Evolutionary conservation across 2,113 vertebrate species (phyloP), one percentile per base, ranked within the genome.

Genomic region (Chitala chitala): DNA sequence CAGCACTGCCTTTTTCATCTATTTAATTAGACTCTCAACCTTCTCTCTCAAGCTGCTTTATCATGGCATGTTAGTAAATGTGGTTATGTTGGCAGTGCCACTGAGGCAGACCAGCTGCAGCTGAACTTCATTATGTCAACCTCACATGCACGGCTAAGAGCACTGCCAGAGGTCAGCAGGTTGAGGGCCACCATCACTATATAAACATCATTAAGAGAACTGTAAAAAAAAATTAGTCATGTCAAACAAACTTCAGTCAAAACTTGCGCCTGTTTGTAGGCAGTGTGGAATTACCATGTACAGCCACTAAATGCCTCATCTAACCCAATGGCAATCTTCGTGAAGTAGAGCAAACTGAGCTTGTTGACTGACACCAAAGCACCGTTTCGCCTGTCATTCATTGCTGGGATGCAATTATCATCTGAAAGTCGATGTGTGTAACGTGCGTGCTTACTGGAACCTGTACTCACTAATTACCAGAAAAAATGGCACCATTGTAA

Each of bases 41-140:
- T n/a, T n/a, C n/a, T n/a, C n/a, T n/a, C n/a, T n/a, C n/a, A n/a
- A n/a, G n/a, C n/a, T n/a, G n/a, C 59, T 63, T 63, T 63, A 38
- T 36, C 38, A 36, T 63, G 59, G 59, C 59, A 5, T 63, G 6
- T 38, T 63, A 38, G 33, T 10, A 63, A 12, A 63, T 63, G 59
- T 36, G 59, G 59, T 63, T 63, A 63, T 63, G 33, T 63, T 63
- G n/a, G 15, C n/a, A 63, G 59, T 38, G 59, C 59, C 59, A 63
- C 31, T 36, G 59, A 63, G 33, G 33, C 26, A 63, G 59, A 36
- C 33, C 59, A 38, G 59, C 59, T n/a, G 59, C n/a, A 29, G n/a
- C 59, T 36, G 36, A 29, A 29, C 59, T 15, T 29, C 33, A 36
- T 7, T 20, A 2, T 3, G 33, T 63, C 38, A 63, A 63, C 33